phyloP scores from a whole-genome alignment of 2,888 invertebrate species.

The Lamellibrachia columna region DNA sequence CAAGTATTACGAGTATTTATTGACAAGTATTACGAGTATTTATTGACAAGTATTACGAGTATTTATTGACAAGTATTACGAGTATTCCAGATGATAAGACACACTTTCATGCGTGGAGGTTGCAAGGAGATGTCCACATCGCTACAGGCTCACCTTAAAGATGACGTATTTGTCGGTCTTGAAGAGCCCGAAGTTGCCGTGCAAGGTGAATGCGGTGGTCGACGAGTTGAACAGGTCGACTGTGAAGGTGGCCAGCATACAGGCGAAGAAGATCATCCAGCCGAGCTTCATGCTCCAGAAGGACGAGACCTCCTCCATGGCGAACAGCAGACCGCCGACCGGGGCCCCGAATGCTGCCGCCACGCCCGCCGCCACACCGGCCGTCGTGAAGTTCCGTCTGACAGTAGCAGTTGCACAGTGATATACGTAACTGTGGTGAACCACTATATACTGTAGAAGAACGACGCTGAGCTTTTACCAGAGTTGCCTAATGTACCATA shows the following conservation, averaged over 20 bases:
- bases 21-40: too few species aligned
- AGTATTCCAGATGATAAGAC: too few species aligned
- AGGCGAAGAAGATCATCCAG: constrained; percentile 68
- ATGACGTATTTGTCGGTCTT: constrained; percentile 63
- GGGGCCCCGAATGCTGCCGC: constrained; percentile 68
- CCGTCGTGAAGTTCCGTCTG: constrained; percentile 64
- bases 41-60: too few species aligned
- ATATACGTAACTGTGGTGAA: too few species aligned
- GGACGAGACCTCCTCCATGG: constrained; percentile 67
- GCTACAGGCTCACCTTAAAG: constrained; percentile 53
- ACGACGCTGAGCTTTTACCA: too few species aligned
- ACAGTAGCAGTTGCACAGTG: constrained; percentile 26
- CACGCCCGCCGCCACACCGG: constrained; percentile 67
- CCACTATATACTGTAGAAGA: too few species aligned
- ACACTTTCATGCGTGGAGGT: too few species aligned
- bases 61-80: too few species aligned
- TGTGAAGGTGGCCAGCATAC: constrained; percentile 65
- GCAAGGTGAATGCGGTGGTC: constrained; percentile 56
- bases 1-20: too few species aligned
- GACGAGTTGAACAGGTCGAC: constrained; percentile 64
- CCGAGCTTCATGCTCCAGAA: constrained; percentile 66
- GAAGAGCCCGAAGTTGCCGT: constrained; percentile 62
- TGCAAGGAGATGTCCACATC: too few species aligned
- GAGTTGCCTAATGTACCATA: too few species aligned
- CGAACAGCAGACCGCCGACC: constrained; percentile 66